Evolutionary conservation across 2,888 invertebrate genomes (phyloP), one percentile per base, ranked within the genome.

Genomic region (Mimas tiliae): DNA sequence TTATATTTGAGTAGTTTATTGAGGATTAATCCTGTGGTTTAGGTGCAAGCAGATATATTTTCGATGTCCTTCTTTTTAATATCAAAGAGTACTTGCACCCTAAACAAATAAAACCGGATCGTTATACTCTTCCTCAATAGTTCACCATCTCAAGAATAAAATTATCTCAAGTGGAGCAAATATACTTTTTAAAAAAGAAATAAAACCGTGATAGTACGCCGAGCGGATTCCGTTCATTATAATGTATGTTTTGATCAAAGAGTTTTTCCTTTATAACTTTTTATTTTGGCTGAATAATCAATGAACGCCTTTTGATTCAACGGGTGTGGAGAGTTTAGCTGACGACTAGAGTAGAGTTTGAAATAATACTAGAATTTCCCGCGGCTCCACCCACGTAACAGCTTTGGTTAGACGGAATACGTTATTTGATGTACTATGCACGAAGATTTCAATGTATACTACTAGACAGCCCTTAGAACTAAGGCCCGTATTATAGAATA

Each of bases 91-190:
- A 19, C 42, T 58, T 6, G 42, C 42, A 19, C 19, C 58, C 58
- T 42, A 42, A 42, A 42, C 42, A 58, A 58, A 42, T 19, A 58
- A 19, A 58, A 42, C 38, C 6, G 58, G 19, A 42, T 42, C 58
- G 42, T 58, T 58, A 58, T 58, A 19, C 42, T 19, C 42, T 42
- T 19, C 38, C 58, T 38, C 38, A 58, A 58, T 42, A 19, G 58
- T 19, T 19, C 38, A 58, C 58, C 6, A 42, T 58, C 58, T 21
- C 42, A 6, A 42, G 34, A 47, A n/a, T 58, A 62, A 66, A 68
- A 62, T 62, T 48, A n/a, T 58, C 53, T 66, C 48, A 53, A 63
- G 64, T 55, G 58, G 11, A 38, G 58, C 19, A 58, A 42, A 58
- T 42, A 42, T 7, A 11, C 11, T 42, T 38, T 58, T 42, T 58